A percentile compares a stretch with the other conserved stretches of the same genome.
phyloP scores from a whole-genome alignment of 2,888 invertebrate genomes.

The Coenonympha glycerion region DNA sequence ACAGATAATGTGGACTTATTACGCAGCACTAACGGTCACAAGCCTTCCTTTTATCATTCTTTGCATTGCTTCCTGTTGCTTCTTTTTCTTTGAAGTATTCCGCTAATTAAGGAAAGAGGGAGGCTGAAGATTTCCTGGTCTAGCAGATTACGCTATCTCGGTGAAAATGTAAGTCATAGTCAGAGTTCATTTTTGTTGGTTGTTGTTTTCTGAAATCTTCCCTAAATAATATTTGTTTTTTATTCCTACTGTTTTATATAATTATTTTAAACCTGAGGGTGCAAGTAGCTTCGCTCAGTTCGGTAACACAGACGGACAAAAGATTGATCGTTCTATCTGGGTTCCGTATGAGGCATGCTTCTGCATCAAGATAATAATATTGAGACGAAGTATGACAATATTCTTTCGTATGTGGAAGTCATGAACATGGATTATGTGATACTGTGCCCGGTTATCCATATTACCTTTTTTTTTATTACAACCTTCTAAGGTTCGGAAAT shows the following conservation, averaged over 20 bases:
- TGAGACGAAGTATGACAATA: no score
- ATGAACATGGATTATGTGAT: no score
- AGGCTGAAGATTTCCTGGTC: constrained; percentile 68
- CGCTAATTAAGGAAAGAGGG: constrained; percentile 70
- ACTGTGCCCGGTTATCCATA: no score
- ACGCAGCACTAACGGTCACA: constrained; percentile 49
- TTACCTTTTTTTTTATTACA: not conserved
- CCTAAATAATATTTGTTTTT: not conserved
- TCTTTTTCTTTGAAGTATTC: constrained; percentile 66
- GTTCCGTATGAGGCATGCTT: no score
- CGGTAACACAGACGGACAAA: no score
- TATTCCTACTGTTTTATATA: not conserved
- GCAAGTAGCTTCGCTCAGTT: no score
- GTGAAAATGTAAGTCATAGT: constrained; percentile 54
- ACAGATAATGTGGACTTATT: constrained; percentile 24
- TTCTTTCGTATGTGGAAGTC: no score
- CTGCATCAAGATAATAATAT: no score
- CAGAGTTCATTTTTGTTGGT: constrained; percentile 48
- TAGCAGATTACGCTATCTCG: constrained; percentile 65
- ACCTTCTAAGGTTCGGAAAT: not conserved
- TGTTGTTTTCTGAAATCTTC: constrained; percentile 6
- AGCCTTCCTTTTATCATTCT: constrained; percentile 51
- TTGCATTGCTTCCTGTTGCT: constrained; percentile 59
- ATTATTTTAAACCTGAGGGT: no score
- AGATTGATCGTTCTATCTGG: no score